phyloP scores from a whole-genome alignment of 2,888 invertebrate genomes.

The Augiades crinisus region DNA sequence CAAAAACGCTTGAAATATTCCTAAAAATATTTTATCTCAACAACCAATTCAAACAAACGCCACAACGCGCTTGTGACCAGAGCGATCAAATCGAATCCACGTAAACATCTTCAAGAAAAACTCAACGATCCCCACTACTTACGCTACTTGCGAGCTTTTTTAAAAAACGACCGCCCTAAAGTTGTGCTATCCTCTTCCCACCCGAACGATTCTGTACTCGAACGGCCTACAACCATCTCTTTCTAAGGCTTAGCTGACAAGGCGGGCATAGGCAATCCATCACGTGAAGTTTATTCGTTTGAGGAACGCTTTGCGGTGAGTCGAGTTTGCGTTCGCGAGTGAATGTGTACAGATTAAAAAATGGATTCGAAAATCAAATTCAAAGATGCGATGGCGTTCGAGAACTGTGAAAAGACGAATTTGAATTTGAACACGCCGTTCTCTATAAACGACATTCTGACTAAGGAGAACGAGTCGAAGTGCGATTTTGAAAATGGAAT shows the following conservation, averaged over 20 bases:
- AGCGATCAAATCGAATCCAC: slow-evolving; percentile 77
- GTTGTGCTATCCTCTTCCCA: slow-evolving; percentile 46
- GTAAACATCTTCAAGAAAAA: slow-evolving; percentile 81
- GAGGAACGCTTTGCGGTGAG: slow-evolving; percentile 75
- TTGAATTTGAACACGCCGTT: slow-evolving; percentile 83
- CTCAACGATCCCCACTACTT: slow-evolving; percentile 79
- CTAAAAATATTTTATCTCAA: too few species aligned
- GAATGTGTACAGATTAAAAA: slow-evolving; percentile 52
- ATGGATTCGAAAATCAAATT: slow-evolving; percentile 73
- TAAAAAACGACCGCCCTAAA: slow-evolving; percentile 68
- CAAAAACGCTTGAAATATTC: too few species aligned
- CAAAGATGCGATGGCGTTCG: slow-evolving; percentile 55
- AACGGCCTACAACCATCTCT: slow-evolving; percentile 46
- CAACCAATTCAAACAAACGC: slow-evolving; percentile 47
- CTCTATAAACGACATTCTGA: slow-evolving; percentile 87
- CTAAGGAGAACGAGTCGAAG: slow-evolving; percentile 75
- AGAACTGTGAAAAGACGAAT: slow-evolving; percentile 69
- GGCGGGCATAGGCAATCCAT: slow-evolving; percentile 76
- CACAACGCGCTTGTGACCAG: slow-evolving; percentile 53
- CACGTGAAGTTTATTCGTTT: slow-evolving; percentile 78
- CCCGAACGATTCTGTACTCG: slow-evolving; percentile 24
- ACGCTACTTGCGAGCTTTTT: slow-evolving; percentile 74
- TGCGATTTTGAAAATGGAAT: slow-evolving; percentile 69
- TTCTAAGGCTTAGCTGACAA: slow-evolving; percentile 71
- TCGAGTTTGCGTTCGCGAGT: slow-evolving; percentile 49